Evolutionary conservation across 1,140 invertebrate species (phyloP).

Genomic region (Solen grandis): DNA sequence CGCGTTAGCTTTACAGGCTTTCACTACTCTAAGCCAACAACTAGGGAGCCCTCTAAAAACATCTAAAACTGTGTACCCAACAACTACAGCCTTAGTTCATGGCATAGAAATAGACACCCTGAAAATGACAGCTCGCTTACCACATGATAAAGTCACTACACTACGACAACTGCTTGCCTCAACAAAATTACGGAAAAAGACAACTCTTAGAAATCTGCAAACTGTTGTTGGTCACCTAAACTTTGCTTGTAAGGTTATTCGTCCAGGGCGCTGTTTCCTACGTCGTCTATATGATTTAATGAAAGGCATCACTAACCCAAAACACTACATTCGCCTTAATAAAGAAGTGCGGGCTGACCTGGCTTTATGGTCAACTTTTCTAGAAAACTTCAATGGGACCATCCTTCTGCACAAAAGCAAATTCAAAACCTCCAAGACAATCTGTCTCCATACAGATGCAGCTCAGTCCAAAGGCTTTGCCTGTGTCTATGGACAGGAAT

Average conservation of each 20-base stretch:
- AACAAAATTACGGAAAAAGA: neutral
- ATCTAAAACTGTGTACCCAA: slow-evolving; percentile 18
- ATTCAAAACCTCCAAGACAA: slow-evolving; percentile 9
- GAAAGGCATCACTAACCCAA: neutral
- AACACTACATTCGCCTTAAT: neutral
- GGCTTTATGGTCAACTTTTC: neutral
- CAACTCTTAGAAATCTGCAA: slow-evolving; percentile 13
- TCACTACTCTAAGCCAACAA: neutral
- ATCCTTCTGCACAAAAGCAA: neutral
- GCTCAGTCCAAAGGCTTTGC: slow-evolving; percentile 20
- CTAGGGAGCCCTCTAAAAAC: slow-evolving; percentile 30
- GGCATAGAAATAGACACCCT: slow-evolving; percentile 8
- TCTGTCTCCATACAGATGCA: slow-evolving; percentile 2
- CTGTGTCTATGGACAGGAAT: neutral
- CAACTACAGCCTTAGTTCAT: neutral
- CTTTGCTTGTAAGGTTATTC: slow-evolving; percentile 26
- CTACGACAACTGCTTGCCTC: neutral
- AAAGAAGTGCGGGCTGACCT: slow-evolving; percentile 2
- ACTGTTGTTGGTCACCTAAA: slow-evolving; percentile 23
- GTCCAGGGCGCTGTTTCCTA: slow-evolving; percentile 7
- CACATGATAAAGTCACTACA: neutral
- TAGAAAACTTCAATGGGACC: slow-evolving; percentile 4
- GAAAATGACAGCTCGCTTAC: neutral
- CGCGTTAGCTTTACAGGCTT: neutral
- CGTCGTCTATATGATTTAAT: slow-evolving; percentile 21